Percentiles rank a stretch among this genome's conserved stretches.
These are phyloP conservation scores for Lagodon rhomboides DNA, from an alignment of 2,797 vertebrate species.

Conservation along the genomic window DNA sequence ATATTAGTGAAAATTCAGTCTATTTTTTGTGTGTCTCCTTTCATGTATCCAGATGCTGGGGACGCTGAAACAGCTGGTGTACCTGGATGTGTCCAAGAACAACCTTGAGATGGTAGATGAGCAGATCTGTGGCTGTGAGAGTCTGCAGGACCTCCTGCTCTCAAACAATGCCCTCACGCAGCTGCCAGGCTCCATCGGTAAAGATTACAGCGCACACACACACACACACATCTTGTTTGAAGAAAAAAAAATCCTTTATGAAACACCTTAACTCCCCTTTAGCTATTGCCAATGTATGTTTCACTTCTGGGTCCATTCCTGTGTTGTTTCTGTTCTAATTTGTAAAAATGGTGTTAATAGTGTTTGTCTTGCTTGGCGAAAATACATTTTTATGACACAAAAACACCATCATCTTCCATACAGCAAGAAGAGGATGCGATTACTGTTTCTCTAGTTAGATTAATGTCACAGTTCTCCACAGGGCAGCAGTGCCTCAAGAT, in stretches of 20 bases:
- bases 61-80: slow-evolving; percentile 93
- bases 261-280: slow-evolving; percentile 35
- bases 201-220: slow-evolving; percentile 28
- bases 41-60: slow-evolving; percentile 89
- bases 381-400: slow-evolving; percentile 4
- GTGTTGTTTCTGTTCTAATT: neutral
- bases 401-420: neutral
- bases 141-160: slow-evolving; percentile 93
- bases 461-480: neutral
- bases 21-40: slow-evolving; percentile 3
- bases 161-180: slow-evolving; percentile 97
- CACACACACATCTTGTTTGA: neutral
- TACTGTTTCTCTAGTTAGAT: neutral
- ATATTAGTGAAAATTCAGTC: neutral
- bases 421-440: neutral
- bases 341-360: too few relatives aligned
- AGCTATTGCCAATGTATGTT: neutral
- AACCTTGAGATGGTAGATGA: slow-evolving; percentile 96
- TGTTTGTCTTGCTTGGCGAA: neutral
- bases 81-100: slow-evolving; percentile 98
- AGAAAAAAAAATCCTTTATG: slow-evolving; percentile 17
- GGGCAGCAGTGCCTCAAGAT: neutral
- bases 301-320: neutral
- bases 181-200: slow-evolving; percentile 94
- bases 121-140: slow-evolving; percentile 96